Evolutionary conservation across 2,888 invertebrate genomes (phyloP), one percentile per base, ranked within the genome.

Genomic region (Trisateles emortualis): DNA sequence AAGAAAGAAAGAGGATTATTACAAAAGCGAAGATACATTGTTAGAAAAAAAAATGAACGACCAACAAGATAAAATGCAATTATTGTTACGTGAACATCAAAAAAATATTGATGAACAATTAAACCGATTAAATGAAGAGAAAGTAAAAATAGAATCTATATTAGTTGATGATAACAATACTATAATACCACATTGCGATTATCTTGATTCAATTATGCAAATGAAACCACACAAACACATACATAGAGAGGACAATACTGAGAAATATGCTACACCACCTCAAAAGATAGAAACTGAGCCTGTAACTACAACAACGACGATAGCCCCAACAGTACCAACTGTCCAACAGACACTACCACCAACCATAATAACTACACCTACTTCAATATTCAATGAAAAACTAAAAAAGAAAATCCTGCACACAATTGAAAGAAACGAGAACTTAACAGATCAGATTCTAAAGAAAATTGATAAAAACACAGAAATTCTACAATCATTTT

Each of bases 401-500:
- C 14, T 60, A 2, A 62, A 74, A 54, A 56, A 46, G 0, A 74
- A 75, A 52, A 64, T 85, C 1, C 52, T 83, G 1, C 66, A 62
- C 0, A 76, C 77, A 0, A 81, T 87, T 8, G 75, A 83, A 47
- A 70, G 72, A 45, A 87, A 87, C n/a, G 84, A 85, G 1, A 81
- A 83, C 14, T 42, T 86, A 6, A 88, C 89, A 0, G 78, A 78
- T 13, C 79, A 83, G 59, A 86, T 92, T 11, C 54, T 92, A 13
- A 76, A 74, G n/a, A 87, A 86, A 60, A 84, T 91, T 0, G 85
- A 89, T 29, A 76, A 59, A 49, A 91, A 91, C 38, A 90, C 90
- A 0, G 77, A 83, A 16, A 67, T 87, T 10, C 48, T 91, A 8
- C 76, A 87, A 59, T 55, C 40, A 0, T 88, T 90, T 40, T 59